phyloP scores from a whole-genome alignment of 2,888 invertebrate genomes.

The Cremastobaeus sp. region DNA sequence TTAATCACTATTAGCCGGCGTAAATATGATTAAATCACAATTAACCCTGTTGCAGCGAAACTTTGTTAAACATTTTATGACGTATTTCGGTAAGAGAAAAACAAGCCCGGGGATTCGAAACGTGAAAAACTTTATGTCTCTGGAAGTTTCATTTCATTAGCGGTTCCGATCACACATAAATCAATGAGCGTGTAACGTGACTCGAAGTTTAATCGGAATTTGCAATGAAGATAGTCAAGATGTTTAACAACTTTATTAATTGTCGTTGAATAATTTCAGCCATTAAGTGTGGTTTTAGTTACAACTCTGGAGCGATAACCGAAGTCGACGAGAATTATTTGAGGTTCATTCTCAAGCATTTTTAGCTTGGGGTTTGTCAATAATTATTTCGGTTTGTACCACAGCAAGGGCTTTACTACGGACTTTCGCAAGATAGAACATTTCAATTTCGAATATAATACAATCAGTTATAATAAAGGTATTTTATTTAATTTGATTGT shows the following conservation, averaged over 20 bases:
- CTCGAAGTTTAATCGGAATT: constrained; percentile 35
- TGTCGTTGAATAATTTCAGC: neutral
- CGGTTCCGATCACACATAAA: constrained; percentile 39
- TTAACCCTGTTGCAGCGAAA: constrained; percentile 30
- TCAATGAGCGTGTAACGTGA: constrained; percentile 35
- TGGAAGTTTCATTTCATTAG: constrained; percentile 46
- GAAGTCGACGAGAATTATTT: too few relatives aligned
- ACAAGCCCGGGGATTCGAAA: constrained; percentile 21
- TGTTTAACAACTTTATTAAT: constrained; percentile 1
- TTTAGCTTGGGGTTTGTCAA: too few relatives aligned
- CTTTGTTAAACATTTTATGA: constrained; percentile 27
- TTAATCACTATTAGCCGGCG: constrained; percentile 30
- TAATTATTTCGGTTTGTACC: too few relatives aligned
- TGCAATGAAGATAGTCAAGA: constrained; percentile 1
- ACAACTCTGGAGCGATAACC: too few relatives aligned
- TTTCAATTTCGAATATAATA: too few relatives aligned
- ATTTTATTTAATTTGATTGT: too few relatives aligned
- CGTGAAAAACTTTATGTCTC: constrained; percentile 36
- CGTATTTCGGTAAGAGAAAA: constrained; percentile 24
- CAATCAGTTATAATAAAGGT: too few relatives aligned
- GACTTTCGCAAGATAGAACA: too few relatives aligned
- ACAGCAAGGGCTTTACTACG: too few relatives aligned
- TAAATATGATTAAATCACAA: constrained; percentile 34
- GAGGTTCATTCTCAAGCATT: too few relatives aligned
- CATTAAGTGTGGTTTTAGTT: too few relatives aligned